These are phyloP conservation scores for Pachypanchax playfairii DNA, from an alignment of 2,113 vertebrate species.

Conservation along the genomic window DNA sequence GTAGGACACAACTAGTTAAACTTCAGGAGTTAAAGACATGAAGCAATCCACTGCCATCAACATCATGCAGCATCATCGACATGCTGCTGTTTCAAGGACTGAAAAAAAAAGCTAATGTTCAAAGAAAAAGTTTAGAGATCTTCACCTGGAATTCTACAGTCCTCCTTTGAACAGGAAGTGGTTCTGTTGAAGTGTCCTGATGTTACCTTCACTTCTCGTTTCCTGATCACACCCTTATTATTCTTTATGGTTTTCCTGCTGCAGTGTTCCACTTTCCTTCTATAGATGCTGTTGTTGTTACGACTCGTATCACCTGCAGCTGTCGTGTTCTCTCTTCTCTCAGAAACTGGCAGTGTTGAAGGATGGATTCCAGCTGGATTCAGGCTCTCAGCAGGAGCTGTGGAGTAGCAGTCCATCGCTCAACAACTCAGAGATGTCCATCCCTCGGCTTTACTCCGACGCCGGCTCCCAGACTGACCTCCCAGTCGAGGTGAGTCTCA, in stretches of 20 bases:
- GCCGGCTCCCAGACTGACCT: conserved; percentile 94
- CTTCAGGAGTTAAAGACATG: too few relatives aligned
- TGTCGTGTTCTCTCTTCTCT: background rate
- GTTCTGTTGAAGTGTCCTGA: background rate
- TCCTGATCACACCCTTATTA: background rate
- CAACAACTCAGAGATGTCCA: conserved; percentile 80
- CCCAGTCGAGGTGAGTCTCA: conserved; percentile 84
- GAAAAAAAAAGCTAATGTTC: too few relatives aligned
- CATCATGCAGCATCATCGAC: too few relatives aligned
- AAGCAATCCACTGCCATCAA: too few relatives aligned
- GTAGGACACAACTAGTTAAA: too few relatives aligned
- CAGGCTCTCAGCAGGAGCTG: conserved; percentile 88
- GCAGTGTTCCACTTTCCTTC: background rate
- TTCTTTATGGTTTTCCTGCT: background rate
- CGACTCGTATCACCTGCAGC: background rate
- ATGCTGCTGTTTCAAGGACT: too few relatives aligned
- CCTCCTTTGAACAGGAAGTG: too few relatives aligned
- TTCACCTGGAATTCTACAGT: too few relatives aligned
- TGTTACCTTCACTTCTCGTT: background rate
- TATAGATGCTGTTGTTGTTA: background rate
- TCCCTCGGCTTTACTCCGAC: conserved; percentile 87
- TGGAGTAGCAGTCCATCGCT: conserved; percentile 88
- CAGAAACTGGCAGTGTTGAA: conserved; percentile 94
- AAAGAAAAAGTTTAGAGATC: too few relatives aligned
- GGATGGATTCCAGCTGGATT: conserved; percentile 87